Evolutionary conservation across 2,113 vertebrate genomes (phyloP).

Genomic region (Meleagris gallopavo): DNA sequence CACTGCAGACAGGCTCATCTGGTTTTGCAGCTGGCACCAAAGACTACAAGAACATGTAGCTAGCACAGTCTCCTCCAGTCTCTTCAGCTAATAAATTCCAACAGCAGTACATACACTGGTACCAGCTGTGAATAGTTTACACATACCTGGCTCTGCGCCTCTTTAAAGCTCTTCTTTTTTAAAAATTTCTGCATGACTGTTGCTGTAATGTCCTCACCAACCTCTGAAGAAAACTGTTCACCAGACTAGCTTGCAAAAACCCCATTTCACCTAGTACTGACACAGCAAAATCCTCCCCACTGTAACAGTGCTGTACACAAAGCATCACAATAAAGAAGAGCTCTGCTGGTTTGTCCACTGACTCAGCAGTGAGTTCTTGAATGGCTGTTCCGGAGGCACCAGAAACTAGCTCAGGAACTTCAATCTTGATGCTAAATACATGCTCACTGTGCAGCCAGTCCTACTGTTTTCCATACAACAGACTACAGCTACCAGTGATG

Average conservation of each 20-base stretch:
- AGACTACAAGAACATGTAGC: constrained; percentile 33
- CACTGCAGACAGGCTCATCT: not conserved
- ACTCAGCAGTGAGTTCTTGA: not conserved
- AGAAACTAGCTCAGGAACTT: not conserved
- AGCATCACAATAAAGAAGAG: not conserved
- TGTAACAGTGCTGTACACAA: not conserved
- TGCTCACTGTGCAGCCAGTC: not conserved
- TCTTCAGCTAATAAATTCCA: constrained; percentile 19
- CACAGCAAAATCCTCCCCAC: not conserved
- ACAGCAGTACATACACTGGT: not conserved
- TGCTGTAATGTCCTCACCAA: not conserved
- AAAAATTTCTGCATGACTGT: not conserved
- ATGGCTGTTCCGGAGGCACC: not conserved
- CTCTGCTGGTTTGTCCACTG: not conserved
- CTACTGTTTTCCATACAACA: not conserved
- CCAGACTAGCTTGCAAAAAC: not conserved
- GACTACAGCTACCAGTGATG: not conserved
- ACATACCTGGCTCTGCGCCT: not conserved
- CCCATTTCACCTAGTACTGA: not conserved
- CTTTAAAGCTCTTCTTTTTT: not conserved
- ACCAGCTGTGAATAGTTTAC: not conserved
- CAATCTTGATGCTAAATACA: not conserved
- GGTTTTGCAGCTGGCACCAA: constrained; percentile 57
- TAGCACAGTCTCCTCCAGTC: constrained; percentile 39
- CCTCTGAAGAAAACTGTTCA: not conserved